Evolutionary conservation across 2,888 invertebrate genomes (phyloP).

Genomic region (Agrochola circellaris): DNA sequence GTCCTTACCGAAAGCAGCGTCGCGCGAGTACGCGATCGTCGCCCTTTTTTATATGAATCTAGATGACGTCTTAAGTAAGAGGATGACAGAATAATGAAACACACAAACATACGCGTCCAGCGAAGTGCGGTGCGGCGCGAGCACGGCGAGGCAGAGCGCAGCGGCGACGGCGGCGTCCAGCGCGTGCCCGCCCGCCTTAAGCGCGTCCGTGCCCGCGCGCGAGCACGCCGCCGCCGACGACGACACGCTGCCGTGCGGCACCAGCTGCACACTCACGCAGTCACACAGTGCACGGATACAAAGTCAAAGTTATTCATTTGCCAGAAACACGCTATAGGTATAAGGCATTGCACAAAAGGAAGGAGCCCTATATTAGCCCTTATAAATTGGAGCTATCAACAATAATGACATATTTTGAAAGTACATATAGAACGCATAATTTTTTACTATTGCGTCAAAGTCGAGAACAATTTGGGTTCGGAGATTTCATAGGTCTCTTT

Average conservation of each 20-base stretch:
- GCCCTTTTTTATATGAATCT: too few species aligned
- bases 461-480: too few species aligned
- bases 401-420: too few species aligned
- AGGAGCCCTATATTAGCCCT: too few species aligned
- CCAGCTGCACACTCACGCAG: conserved; percentile 85
- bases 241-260: conserved; percentile 94
- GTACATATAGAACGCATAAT: too few species aligned
- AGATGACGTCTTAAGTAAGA: too few species aligned
- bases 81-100: too few species aligned
- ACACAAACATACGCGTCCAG: conserved; percentile 93
- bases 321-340: neutral
- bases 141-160: conserved; percentile 93
- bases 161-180: conserved; percentile 94
- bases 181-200: conserved; percentile 94
- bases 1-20: too few species aligned
- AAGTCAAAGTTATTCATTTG: neutral
- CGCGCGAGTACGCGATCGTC: too few species aligned
- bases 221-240: conserved; percentile 94
- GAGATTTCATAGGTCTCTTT: too few species aligned
- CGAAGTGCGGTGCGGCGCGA: conserved; percentile 93
- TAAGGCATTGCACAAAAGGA: neutral
- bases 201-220: conserved; percentile 92
- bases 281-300: neutral
- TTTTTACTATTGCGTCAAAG: too few species aligned
- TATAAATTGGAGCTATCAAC: too few species aligned